Conservation (phyloP, 2,113 vertebrate genomes). For the Glaucomys volans region DNA sequence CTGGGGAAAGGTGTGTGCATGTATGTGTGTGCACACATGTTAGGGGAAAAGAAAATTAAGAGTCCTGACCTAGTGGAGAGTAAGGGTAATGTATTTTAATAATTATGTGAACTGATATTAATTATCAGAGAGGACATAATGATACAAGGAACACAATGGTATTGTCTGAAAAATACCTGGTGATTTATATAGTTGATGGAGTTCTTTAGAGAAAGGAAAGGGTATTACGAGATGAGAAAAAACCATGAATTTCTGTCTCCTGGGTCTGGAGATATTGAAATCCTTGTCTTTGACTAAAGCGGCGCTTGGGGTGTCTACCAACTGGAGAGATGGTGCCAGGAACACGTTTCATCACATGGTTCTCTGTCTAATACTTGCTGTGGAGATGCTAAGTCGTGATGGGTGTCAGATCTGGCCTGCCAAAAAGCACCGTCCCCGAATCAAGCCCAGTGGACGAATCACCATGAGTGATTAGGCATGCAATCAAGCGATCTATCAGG, state of each 20-base stretch:
- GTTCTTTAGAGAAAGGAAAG: not conserved
- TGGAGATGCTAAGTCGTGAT: conserved; percentile 38
- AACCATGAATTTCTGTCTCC: conserved; percentile 23
- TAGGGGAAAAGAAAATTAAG: not conserved
- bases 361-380: conserved; percentile 17
- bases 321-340: conserved; percentile 23
- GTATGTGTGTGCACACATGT: not conserved
- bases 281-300: conserved; percentile 57
- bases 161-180: conserved; percentile 1
- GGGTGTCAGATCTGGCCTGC: conserved; percentile 34
- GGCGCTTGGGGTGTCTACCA: conserved; percentile 4
- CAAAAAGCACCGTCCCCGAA: conserved; percentile 40
- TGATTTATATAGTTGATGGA: not conserved
- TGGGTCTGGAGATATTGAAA: conserved; percentile 52
- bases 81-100: conserved; percentile 80
- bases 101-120: conserved; percentile 71
- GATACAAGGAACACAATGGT: conserved; percentile 44
- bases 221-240: conserved; percentile 42
- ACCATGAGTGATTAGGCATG: conserved; percentile 46
- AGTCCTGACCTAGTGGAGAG: conserved; percentile 66
- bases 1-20: not conserved
- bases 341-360: not conserved
- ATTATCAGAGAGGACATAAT: conserved; percentile 65
- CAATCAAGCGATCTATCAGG: conserved; percentile 62
- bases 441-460: conserved; percentile 62